Percentiles rank a stretch among this genome's conserved stretches.
phyloP scores from a whole-genome alignment of 2,113 vertebrate genomes.

The Tinamus guttatus region DNA sequence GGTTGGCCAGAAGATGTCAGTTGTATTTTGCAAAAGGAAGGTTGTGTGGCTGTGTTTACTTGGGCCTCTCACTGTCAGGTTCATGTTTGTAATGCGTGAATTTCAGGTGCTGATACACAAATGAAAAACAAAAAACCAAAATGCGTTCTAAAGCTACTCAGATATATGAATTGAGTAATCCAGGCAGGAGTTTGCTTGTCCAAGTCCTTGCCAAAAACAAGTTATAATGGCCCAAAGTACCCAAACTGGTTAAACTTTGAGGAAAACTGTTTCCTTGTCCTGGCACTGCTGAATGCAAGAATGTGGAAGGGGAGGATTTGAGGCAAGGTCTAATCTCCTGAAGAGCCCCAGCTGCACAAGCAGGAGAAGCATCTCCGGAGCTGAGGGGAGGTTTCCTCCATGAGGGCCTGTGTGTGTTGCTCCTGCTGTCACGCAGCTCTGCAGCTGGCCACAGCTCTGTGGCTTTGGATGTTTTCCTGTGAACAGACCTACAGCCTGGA shows the following conservation, averaged over 20 bases:
- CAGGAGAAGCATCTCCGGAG: neutral
- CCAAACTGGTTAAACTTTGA: neutral
- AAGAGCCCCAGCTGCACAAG: neutral
- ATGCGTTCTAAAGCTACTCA: neutral
- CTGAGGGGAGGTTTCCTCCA: neutral
- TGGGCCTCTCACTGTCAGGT: rapidly evolving
- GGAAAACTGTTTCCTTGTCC: neutral
- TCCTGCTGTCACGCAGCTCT: neutral
- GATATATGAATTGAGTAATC: rapidly evolving
- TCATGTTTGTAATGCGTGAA: rapidly evolving
- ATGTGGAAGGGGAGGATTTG: neutral
- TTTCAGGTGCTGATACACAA: neutral
- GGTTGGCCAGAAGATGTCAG: conserved; percentile 53
- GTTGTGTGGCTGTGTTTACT: rapidly evolving
- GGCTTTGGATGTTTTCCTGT: rapidly evolving
- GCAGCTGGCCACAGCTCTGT: rapidly evolving
- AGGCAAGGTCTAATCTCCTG: neutral
- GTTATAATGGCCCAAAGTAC: neutral
- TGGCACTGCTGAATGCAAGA: neutral
- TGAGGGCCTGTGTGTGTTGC: rapidly evolving
- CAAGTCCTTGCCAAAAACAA: neutral
- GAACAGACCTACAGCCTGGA: neutral
- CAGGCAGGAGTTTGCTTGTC: neutral
- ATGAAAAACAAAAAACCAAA: rapidly evolving
- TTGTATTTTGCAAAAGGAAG: neutral